Conservation (phyloP, 2,888 invertebrate species). For the Podabrus alpinus region DNA sequence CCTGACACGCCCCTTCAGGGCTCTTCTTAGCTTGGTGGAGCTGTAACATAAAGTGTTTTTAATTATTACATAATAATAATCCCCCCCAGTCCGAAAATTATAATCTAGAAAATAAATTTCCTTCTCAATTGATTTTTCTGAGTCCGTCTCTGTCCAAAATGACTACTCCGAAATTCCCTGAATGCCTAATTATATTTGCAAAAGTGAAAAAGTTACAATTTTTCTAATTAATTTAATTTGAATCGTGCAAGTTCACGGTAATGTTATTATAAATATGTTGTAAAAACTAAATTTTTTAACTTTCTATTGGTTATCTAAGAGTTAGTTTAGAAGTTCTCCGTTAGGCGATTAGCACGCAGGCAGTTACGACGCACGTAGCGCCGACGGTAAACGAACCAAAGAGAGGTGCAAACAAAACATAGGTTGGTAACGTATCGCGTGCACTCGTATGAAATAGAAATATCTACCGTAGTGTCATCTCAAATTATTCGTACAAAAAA, state of each 20-base stretch:
- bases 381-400: neutral
- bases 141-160: neutral
- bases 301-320: conserved; percentile 18
- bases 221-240: neutral
- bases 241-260: neutral
- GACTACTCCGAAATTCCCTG: neutral
- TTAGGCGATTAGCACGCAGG: neutral
- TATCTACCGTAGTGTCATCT: conserved; percentile 3
- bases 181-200: neutral
- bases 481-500: conserved; percentile 2
- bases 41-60: too few relatives aligned
- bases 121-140: neutral
- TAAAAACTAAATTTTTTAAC: neutral
- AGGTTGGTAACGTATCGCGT: neutral
- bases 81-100: too few relatives aligned
- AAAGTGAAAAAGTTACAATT: neutral
- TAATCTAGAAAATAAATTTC: too few relatives aligned
- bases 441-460: neutral
- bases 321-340: conserved; percentile 11
- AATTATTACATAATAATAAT: neutral
- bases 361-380: neutral
- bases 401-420: neutral
- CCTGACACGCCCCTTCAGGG: too few relatives aligned
- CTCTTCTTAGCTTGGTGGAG: too few relatives aligned
- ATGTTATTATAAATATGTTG: neutral